Evolutionary conservation across 2,888 invertebrate species (phyloP), one percentile per base, ranked within the genome.

Genomic region (Malthinus flaveolus): DNA sequence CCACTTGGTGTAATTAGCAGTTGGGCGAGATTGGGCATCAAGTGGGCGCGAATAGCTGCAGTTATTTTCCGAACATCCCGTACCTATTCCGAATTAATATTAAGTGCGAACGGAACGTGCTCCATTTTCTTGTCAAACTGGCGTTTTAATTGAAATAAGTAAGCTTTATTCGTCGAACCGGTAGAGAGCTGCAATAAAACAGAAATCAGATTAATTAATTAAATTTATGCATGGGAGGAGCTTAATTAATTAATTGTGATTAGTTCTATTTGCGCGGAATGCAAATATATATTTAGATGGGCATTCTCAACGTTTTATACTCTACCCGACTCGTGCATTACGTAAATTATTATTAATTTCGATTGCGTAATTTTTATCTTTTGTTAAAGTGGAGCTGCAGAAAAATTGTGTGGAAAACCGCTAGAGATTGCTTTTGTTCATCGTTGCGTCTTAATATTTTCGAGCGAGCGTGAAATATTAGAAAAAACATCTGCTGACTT

Each of bases 121-220:
- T 13, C 39, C 39, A 42, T 52, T 46, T 45, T 35, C 52, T 11
- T 23, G 52, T 52, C 35, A 31, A 46, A 46, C 52, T 35, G 36
- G 35, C 52, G 46, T 52, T 52, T 52, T 52, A 52, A 52, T 52
- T 52, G 52, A 44, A 45, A 46, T 46, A 52, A 45, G 35, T 52
- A 23, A 45, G 52, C 45, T 35, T 52, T 52, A 46, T 52, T 23
- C 32, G 44, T 52, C 31, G 46, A 23, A 36, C 52, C 52, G 52
- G 48, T 54, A 46, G 32, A 46, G 32, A 42, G 32, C 47, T 37
- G 37, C 48, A 48, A 54, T 54, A 54, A 42, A 47, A 46, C 54
- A 48, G 54, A 54, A 54, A 54, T 54, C 48, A 48, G 54, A 54
- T 54, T 54, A 54, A 54, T 54, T 54, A 54, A 54, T 53, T 39